These are phyloP conservation scores for Philhelius pedissequus DNA, from an alignment of 2,888 invertebrate genomes.

Conservation along the genomic window DNA sequence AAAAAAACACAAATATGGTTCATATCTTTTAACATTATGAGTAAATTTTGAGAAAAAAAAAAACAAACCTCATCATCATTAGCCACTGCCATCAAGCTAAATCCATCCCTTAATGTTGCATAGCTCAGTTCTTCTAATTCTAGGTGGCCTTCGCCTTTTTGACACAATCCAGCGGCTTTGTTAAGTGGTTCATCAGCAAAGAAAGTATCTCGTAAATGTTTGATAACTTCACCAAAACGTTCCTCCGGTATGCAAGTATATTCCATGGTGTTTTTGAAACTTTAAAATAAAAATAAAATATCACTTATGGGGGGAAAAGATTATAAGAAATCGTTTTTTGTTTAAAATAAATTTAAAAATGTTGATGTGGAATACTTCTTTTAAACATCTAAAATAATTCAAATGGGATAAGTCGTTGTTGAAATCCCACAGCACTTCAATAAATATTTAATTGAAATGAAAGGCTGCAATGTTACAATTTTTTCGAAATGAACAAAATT, in stretches of 20 bases:
- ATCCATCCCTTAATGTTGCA: conserved; percentile 86
- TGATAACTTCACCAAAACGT: conserved; percentile 82
- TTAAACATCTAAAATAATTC: no score
- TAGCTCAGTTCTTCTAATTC: conserved; percentile 87
- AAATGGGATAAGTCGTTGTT: no score
- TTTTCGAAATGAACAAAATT: no score
- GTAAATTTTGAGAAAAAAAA: conserved; percentile 71
- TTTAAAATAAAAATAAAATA: neutral
- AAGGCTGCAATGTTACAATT: no score
- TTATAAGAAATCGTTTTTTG: no score
- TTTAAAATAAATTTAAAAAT: no score
- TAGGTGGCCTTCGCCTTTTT: conserved; percentile 84
- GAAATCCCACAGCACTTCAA: no score
- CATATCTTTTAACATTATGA: neutral
- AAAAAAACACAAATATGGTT: neutral
- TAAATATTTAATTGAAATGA: no score
- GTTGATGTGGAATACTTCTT: no score
- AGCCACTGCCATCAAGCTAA: conserved; percentile 85
- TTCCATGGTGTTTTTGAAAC: conserved; percentile 72
- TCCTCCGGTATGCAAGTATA: conserved; percentile 75
- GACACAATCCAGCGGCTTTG: conserved; percentile 86
- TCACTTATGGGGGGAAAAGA: no score
- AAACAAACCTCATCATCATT: conserved; percentile 82
- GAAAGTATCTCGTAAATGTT: conserved; percentile 86
- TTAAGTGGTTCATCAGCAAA: conserved; percentile 92